Conservation (phyloP, 2,113 vertebrate species). For the Centropus unirufus region DNA sequence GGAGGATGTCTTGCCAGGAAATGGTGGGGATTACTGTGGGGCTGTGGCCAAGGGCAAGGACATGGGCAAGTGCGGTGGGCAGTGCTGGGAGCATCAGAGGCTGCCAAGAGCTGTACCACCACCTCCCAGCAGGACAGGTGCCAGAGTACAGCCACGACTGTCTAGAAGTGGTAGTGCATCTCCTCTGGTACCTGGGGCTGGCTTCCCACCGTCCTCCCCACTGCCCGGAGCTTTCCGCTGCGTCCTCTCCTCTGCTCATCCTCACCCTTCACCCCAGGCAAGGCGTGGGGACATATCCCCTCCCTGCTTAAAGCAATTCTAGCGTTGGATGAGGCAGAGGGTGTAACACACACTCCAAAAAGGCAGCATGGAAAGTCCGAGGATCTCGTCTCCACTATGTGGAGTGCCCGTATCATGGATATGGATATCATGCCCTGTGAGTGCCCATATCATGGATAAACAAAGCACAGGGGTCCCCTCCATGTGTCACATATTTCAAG, state of each 20-base stretch:
- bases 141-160: not conserved
- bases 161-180: rapidly evolving
- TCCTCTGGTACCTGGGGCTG: not conserved
- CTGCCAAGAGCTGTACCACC: not conserved
- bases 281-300: rapidly evolving
- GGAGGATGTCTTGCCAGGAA: not conserved
- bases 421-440: no score
- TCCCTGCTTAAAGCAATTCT: not conserved
- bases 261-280: not conserved
- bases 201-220: not conserved
- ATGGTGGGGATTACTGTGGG: not conserved
- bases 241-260: not conserved
- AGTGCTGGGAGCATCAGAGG: rapidly evolving
- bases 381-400: not conserved
- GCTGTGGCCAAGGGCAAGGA: not conserved
- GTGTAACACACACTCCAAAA: not conserved
- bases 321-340: not conserved
- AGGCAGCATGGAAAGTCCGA: not conserved
- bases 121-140: not conserved
- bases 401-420: not conserved
- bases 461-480: not conserved
- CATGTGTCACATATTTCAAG: not conserved
- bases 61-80: not conserved
- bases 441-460: not conserved
- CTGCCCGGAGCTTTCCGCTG: rapidly evolving